phyloP scores from a whole-genome alignment of 1,140 invertebrate genomes.

The Zaprionus tsacasi region DNA sequence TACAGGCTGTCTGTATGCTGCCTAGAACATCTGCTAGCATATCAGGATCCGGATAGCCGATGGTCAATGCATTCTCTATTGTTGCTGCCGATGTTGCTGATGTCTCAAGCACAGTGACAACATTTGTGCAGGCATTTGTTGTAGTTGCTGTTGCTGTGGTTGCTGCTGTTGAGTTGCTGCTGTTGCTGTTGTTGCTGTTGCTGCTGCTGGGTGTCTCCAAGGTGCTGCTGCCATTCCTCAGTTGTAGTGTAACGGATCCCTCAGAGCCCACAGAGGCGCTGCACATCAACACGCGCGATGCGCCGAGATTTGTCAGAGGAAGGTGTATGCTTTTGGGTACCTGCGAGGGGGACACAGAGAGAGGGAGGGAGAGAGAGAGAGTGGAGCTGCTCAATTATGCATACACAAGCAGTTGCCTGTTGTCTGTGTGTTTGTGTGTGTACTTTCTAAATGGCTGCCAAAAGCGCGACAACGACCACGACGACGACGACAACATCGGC shows the following conservation, averaged over 20 bases:
- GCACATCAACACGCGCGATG: constrained; percentile 87
- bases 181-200: constrained; percentile 58
- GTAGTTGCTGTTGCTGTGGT: constrained; percentile 43
- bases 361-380: constrained; percentile 12
- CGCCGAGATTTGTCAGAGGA: constrained; percentile 85
- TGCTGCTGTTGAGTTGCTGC: constrained; percentile 35
- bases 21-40: constrained; percentile 84
- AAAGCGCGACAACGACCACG: constrained; percentile 7
- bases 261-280: constrained; percentile 86
- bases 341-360: constrained; percentile 47
- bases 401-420: constrained; percentile 36
- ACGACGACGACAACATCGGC: background rate
- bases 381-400: constrained; percentile 53
- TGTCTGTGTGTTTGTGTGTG: constrained; percentile 16
- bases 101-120: constrained; percentile 47
- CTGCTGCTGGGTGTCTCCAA: constrained; percentile 67
- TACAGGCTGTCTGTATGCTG: constrained; percentile 84
- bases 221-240: constrained; percentile 85
- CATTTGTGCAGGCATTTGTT: constrained; percentile 34
- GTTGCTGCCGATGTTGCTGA: constrained; percentile 28
- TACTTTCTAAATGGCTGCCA: constrained; percentile 55
- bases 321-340: constrained; percentile 84
- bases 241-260: constrained; percentile 85
- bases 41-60: constrained; percentile 86
- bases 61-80: constrained; percentile 85